These are phyloP conservation scores for Enteromius afrohamiltoni DNA, from an alignment of 2,797 vertebrate genomes.

Conservation along the genomic window DNA sequence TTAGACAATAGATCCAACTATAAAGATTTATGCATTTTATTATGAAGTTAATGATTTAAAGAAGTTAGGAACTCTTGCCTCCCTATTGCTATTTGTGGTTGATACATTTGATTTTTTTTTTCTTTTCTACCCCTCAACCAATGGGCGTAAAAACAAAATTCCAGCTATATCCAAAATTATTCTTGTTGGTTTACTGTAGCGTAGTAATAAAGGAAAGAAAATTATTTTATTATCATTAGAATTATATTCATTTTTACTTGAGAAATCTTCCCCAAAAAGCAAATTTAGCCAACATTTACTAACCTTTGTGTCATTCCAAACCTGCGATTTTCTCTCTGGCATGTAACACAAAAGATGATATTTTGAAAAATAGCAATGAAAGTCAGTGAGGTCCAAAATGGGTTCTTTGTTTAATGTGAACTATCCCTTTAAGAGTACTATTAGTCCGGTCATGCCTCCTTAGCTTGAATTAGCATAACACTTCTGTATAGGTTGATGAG, in stretches of 20 bases:
- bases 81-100: background rate
- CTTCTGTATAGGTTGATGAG: constrained; percentile 37
- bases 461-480: background rate
- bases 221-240: background rate
- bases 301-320: background rate
- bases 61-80: background rate
- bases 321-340: background rate
- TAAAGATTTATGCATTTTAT: too few relatives aligned
- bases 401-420: background rate
- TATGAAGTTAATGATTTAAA: constrained; percentile 3
- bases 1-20: background rate
- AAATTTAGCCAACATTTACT: background rate
- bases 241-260: background rate
- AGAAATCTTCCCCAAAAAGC: background rate
- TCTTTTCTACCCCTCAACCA: background rate
- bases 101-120: background rate
- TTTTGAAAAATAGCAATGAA: background rate
- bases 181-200: background rate
- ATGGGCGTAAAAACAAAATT: background rate
- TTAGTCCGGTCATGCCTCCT: background rate
- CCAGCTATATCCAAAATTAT: background rate
- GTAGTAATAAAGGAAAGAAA: background rate
- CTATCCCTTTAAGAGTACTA: constrained; percentile 8
- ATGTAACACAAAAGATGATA: background rate
- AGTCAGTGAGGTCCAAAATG: background rate